Evolutionary conservation across 2,888 invertebrate species (phyloP), one percentile per base, ranked within the genome.

Genomic region (Argyresthia goedartella): DNA sequence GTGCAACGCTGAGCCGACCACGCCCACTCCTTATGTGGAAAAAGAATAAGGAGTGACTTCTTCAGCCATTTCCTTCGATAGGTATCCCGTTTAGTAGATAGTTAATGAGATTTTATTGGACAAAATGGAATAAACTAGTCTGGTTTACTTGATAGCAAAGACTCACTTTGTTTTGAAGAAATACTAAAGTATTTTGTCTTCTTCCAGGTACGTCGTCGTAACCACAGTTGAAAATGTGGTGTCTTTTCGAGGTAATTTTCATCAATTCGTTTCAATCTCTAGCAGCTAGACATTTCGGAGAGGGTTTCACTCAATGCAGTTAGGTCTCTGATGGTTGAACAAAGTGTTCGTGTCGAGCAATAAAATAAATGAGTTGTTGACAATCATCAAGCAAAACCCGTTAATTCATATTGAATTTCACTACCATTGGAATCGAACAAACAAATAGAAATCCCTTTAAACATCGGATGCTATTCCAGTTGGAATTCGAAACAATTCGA

Each of bases 371-470:
- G 41, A 56, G 46, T 33, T 39, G 46, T 47, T 54, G 53, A 56
- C 55, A 56, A 50, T 46, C 45, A 52, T 80, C 73, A 75, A 70
- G 67, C 59, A 59, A 64, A 61, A 68, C 68, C 77, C 77, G 76
- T 80, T 85, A 85, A 86, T 85, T 81, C 82, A 69, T 85, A 86
- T 86, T 81, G 82, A 81, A 74, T 86, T 85, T 77, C 86, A 67
- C 66, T 63, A 50, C 47, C 67, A 66, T 67, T 70, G 64, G 64
- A 73, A 25, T 15, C 53, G 69, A 71, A 80, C 68, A 74, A 73
- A 71, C 62, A 68, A 65, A 67, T 69, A 63, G 63, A 70, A 64
- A 60, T 61, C 62, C 60, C 15, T 55, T 51, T 51, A 61, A 71
- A 63, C 68, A 69, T 74, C 73, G 71, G 76, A 75, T 69, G 67